Evolutionary conservation across 2,888 invertebrate species (phyloP), one percentile per base, ranked within the genome.

Genomic region (Drosophila colorata): DNA sequence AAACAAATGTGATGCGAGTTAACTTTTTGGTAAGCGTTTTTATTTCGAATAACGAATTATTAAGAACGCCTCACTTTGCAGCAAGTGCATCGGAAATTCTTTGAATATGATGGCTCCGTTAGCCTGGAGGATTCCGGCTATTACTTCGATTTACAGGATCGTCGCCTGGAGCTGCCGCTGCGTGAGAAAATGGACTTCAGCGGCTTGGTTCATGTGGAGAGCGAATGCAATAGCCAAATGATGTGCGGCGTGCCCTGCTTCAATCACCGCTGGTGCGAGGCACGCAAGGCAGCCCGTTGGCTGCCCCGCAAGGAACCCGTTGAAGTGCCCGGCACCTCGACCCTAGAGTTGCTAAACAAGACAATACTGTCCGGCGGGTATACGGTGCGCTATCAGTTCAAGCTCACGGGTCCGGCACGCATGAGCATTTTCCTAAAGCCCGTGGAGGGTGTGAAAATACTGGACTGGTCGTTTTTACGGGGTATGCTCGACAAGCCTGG

Each of bases 81-180:
- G 94, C 93, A 94, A 85, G 90, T 92, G 4, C 91, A 92, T 53
- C 90, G 94, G 35, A 91, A 87, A 9, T 92, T 93, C 69, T 92
- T 92, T 61, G 91, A 93, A 56, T 85, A 85, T 14, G 76, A 89
- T 56, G 80, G 90, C 1, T 75, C 86, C 1, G 74, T 92, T 1
- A 89, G 88, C 16, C 79, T 83, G 8, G 90, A 91, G 47, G 93
- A 94, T 57, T 92, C 93, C 3, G 93, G 93, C 14, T 91, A 93
- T 53, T 93, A 93, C 90, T 90, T 93, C 56, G 86, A 93, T 46
- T 91, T 93, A 11, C 90, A 93, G 71, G 94, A 94, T 48, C 78
- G 90, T 13, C 87, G 83, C 6, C 48, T 70, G 16, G 82, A 88
- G 6, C 49, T 56, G 8, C 86, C 88, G 0, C 51, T 88, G 3